These are phyloP conservation scores for Campopleginae sp. DNA, from an alignment of 2,888 invertebrate species.

Conservation along the genomic window DNA sequence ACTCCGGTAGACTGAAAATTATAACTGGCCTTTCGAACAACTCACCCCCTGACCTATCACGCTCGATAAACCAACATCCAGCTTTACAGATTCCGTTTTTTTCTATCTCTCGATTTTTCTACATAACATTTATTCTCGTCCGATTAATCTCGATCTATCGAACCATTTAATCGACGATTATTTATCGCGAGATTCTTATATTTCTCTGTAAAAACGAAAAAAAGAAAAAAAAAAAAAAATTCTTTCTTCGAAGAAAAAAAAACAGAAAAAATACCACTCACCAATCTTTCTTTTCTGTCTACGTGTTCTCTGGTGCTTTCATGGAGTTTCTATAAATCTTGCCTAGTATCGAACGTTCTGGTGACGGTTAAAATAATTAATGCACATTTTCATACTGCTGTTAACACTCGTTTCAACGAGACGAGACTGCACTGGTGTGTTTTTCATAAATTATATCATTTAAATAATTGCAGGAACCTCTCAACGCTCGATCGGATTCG, in stretches of 20 bases:
- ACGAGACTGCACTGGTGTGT: background rate
- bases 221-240: no score
- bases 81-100: conserved; percentile 32
- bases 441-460: background rate
- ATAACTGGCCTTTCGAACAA: conserved; percentile 60
- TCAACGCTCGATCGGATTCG: background rate
- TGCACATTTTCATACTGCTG: conserved; percentile 23
- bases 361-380: no score
- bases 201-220: no score
- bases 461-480: background rate
- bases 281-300: background rate
- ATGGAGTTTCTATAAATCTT: background rate
- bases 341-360: background rate
- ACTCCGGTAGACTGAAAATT: conserved; percentile 45
- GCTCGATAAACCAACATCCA: conserved; percentile 63
- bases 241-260: background rate
- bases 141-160: conserved; percentile 30
- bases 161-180: conserved; percentile 14
- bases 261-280: background rate
- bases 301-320: background rate
- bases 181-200: background rate
- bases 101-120: background rate
- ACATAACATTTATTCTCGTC: background rate
- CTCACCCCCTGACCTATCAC: conserved; percentile 66
- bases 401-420: background rate